Conservation (phyloP, 2,113 vertebrate species). For the Colinus virginianus region DNA sequence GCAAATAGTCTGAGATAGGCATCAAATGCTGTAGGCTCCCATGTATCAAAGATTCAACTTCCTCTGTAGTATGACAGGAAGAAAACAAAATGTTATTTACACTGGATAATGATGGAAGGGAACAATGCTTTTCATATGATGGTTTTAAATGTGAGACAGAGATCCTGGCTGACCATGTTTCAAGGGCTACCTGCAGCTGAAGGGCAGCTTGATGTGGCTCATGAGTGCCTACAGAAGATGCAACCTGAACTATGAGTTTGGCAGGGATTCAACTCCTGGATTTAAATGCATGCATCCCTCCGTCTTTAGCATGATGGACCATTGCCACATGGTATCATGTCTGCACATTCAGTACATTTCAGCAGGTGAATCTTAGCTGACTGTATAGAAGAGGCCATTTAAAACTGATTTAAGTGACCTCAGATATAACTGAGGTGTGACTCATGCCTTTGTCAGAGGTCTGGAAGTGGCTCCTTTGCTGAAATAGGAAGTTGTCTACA, state of each 20-base stretch:
- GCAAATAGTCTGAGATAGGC: neutral
- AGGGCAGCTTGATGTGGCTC: neutral
- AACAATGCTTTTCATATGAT: rapidly evolving
- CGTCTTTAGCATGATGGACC: neutral
- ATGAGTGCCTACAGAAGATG: neutral
- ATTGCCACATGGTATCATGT: neutral
- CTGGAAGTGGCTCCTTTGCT: neutral
- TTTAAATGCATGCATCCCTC: rapidly evolving
- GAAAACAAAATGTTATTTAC: neutral
- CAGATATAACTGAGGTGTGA: neutral
- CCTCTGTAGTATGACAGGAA: neutral
- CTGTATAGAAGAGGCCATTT: neutral
- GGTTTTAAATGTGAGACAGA: neutral
- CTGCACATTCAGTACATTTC: neutral
- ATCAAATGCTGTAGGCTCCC: neutral
- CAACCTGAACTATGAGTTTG: neutral
- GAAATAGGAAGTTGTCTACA: neutral
- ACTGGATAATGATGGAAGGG: neutral
- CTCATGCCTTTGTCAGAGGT: neutral
- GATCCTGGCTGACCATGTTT: neutral
- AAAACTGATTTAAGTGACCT: neutral
- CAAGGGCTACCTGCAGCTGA: neutral
- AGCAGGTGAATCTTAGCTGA: neutral
- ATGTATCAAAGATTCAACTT: neutral
- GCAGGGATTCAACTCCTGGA: neutral